phyloP scores from a whole-genome alignment of 2,113 vertebrate genomes.

The Panthera leo region DNA sequence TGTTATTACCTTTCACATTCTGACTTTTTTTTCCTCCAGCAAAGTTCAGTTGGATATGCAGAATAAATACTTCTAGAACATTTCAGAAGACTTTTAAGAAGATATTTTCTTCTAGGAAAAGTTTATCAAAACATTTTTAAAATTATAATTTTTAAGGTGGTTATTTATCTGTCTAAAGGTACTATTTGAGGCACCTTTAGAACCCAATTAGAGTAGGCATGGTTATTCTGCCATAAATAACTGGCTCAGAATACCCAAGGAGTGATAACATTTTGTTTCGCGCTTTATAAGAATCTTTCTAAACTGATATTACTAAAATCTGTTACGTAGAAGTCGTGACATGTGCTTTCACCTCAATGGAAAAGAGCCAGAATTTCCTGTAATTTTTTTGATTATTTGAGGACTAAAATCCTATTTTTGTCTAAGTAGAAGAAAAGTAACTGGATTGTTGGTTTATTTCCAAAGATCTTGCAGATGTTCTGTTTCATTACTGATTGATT shows the following conservation, averaged over 20 bases:
- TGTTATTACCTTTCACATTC: background rate
- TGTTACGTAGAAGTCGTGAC: background rate
- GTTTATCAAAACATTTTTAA: background rate
- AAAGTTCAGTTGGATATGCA: background rate
- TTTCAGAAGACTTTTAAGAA: background rate
- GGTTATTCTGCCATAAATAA: slow-evolving; percentile 54
- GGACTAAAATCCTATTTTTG: slow-evolving; percentile 7
- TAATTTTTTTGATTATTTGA: slow-evolving; percentile 57
- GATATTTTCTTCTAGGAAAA: background rate
- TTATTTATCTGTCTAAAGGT: background rate
- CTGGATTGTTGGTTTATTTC: slow-evolving; percentile 44
- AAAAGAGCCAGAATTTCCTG: background rate
- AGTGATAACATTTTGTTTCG: slow-evolving; percentile 57
- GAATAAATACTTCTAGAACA: background rate
- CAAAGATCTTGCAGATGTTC: background rate
- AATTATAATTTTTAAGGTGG: background rate
- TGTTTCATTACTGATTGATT: slow-evolving; percentile 54
- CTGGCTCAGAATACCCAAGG: background rate
- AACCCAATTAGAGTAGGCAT: slow-evolving; percentile 53
- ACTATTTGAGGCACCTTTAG: slow-evolving; percentile 21
- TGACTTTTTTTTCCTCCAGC: background rate
- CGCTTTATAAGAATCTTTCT: slow-evolving; percentile 35
- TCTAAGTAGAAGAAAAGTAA: background rate
- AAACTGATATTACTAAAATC: slow-evolving; percentile 12
- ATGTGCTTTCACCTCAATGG: background rate